Conservation (phyloP, 1,140 invertebrate species). For the Octopus bimaculoides region DNA sequence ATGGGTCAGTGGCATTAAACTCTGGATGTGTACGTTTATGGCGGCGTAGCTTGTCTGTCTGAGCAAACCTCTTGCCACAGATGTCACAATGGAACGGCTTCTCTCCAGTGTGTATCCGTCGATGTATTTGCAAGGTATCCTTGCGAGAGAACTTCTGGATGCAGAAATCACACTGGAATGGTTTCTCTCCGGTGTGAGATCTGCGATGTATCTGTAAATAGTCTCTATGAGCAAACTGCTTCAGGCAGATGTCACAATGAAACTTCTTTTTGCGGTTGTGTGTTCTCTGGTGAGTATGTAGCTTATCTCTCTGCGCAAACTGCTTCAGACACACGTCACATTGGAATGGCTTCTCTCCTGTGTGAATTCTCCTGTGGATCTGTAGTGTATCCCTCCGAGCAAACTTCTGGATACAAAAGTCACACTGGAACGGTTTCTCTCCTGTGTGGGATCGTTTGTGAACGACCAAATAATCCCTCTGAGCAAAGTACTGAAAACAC, state of each 20-base stretch:
- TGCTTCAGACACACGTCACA: slow-evolving; percentile 12
- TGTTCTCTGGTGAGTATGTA: neutral
- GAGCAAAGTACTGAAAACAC: slow-evolving; percentile 3
- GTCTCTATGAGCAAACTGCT: slow-evolving; percentile 80
- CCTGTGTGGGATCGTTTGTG: slow-evolving; percentile 12
- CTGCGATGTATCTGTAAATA: slow-evolving; percentile 75
- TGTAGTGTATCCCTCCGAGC: neutral
- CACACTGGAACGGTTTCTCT: slow-evolving; percentile 11
- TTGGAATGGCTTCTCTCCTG: slow-evolving; percentile 1
- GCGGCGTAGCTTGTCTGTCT: neutral
- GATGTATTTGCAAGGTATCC: neutral
- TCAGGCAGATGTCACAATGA: slow-evolving; percentile 11
- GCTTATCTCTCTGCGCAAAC: neutral
- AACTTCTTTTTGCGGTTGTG: neutral
- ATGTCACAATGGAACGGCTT: slow-evolving; percentile 9
- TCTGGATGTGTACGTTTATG: neutral
- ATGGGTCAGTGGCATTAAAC: neutral
- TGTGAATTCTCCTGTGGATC: slow-evolving; percentile 1
- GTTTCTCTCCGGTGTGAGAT: slow-evolving; percentile 65
- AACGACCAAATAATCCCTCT: neutral
- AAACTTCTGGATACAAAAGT: slow-evolving; percentile 10
- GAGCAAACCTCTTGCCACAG: neutral
- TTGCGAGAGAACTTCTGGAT: neutral
- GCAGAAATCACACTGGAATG: slow-evolving; percentile 13
- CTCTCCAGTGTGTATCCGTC: slow-evolving; percentile 11